Conservation (phyloP, 2,888 invertebrate genomes). For the Chrysina gloriosa region DNA sequence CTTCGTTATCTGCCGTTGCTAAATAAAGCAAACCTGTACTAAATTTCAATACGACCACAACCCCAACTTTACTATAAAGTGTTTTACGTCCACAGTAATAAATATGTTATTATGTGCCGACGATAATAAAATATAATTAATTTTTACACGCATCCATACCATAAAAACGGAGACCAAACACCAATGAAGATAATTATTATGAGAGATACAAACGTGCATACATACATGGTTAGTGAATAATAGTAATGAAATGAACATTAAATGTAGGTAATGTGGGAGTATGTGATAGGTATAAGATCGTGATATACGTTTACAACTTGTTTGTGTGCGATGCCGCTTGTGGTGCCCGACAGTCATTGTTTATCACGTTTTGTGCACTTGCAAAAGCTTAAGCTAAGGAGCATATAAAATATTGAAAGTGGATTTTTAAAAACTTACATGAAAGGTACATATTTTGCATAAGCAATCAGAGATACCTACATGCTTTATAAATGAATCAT, state of each 20-base stretch:
- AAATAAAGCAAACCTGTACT: no score
- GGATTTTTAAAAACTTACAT: neutral
- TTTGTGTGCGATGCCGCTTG: slow-evolving; percentile 46
- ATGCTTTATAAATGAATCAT: neutral
- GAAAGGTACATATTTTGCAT: neutral
- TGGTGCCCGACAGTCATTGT: slow-evolving; percentile 43
- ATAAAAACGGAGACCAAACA: neutral
- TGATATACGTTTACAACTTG: slow-evolving; percentile 50
- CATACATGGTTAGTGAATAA: slow-evolving; percentile 47
- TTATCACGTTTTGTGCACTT: slow-evolving; percentile 18
- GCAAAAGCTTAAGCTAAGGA: slow-evolving; percentile 25
- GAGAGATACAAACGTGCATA: slow-evolving; percentile 1
- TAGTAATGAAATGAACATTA: slow-evolving; percentile 47
- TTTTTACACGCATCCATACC: neutral
- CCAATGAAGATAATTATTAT: slow-evolving; percentile 10
- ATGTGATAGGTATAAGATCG: slow-evolving; percentile 45
- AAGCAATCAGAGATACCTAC: no score
- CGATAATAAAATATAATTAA: neutral
- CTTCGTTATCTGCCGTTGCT: no score
- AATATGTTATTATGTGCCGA: neutral
- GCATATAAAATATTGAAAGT: slow-evolving; percentile 12
- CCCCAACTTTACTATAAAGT: neutral
- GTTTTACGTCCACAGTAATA: neutral
- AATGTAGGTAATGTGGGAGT: slow-evolving; percentile 47
- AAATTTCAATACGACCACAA: no score